Evolutionary conservation across 1,140 invertebrate species (phyloP), one percentile per base, ranked within the genome.

Genomic region (Calliphora vicina): DNA sequence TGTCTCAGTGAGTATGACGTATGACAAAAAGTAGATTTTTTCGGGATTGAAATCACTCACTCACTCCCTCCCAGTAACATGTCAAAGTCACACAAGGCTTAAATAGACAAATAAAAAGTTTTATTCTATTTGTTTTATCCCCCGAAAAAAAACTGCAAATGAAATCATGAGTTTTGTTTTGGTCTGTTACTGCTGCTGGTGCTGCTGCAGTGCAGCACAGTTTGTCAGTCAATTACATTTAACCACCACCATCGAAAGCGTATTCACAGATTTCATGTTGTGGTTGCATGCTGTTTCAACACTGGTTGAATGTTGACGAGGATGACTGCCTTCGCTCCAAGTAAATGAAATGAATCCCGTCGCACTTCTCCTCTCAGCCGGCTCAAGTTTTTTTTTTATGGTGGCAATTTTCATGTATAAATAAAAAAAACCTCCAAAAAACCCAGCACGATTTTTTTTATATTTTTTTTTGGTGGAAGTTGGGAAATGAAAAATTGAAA

Each of bases 211-310:
- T 35, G 35, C 61, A 20, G 61, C 35, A 43, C 74, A 78, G 74
- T 78, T 78, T 78, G 74, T 78, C 74, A 78, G 74, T 78, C 74
- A 78, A 78, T 78, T 78, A 78, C 74, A 78, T 78, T 78, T 78
- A 78, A 78, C 61, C 61, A 67, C 20, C n/a, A 23, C 20, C 61
- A 25, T 25, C 15, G 50, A 57, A 35, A 76, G 15, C 73, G n/a
- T 35, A 76, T 35, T 76, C 73, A 42, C 15, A 78, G 74, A 78
- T 78, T 78, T 78, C 74, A 78, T 78, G 74, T 78, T 78, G 74
- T 43, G 74, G 74, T 78, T 78, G n/a, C 74, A 43, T 78, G 74
- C 35, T 78, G 74, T 78, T 78, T 78, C 74, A 43, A 78, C 74
- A 78, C n/a, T 43, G 61, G n/a, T 10, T 67, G 61, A 20, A 9